A percentile compares a stretch with the other conserved stretches of the same genome.
Conservation (phyloP, 2,113 vertebrate species). For the Pseudolaguvia tuberculata region DNA sequence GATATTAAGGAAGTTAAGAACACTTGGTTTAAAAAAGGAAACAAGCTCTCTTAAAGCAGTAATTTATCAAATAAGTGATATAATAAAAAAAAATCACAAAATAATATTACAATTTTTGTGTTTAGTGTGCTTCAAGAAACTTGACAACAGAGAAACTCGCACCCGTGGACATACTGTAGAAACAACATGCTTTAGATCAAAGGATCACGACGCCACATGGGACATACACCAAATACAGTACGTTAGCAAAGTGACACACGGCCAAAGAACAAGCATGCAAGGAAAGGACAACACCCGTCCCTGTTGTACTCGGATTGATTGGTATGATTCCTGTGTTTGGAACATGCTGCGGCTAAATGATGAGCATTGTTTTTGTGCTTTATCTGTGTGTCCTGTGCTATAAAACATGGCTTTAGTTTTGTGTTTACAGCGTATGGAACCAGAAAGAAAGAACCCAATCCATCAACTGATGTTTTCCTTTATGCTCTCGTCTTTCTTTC, state of each 20-base stretch:
- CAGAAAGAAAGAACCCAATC: background rate
- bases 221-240: slow-evolving; percentile 26
- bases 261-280: slow-evolving; percentile 38
- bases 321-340: background rate
- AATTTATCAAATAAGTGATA: slow-evolving; percentile 48
- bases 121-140: slow-evolving; percentile 12
- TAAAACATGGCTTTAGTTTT: slow-evolving; percentile 24
- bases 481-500: background rate
- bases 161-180: slow-evolving; percentile 15
- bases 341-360: background rate
- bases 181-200: slow-evolving; percentile 46
- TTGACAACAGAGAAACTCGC: slow-evolving; percentile 1
- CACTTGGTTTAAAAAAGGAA: slow-evolving; percentile 43
- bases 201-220: slow-evolving; percentile 34
- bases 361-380: slow-evolving; percentile 38
- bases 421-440: background rate
- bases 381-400: background rate
- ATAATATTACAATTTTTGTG: slow-evolving; percentile 14
- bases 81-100: slow-evolving; percentile 35
- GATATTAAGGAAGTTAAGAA: slow-evolving; percentile 39
- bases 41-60: slow-evolving; percentile 33
- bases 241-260: slow-evolving; percentile 33
- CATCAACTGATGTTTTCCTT: background rate
- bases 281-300: slow-evolving; percentile 20
- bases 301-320: slow-evolving; percentile 11